Evolutionary conservation across 2,888 invertebrate species (phyloP).

Genomic region (Clostera curtula): DNA sequence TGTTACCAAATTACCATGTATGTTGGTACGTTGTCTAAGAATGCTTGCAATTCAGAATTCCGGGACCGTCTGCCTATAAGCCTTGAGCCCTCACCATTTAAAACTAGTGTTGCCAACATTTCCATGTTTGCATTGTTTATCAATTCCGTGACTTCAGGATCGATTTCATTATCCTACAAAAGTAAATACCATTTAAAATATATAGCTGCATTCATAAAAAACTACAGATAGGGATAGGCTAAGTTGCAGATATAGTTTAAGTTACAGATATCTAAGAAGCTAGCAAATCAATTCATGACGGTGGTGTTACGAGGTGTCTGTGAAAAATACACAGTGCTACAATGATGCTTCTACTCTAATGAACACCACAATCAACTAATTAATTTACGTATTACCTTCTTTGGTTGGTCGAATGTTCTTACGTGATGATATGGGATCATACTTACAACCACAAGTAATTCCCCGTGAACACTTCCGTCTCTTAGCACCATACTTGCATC

Average conservation of each 20-base stretch:
- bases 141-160: constrained; percentile 78
- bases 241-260: constrained; percentile 21
- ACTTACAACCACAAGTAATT: constrained; percentile 64
- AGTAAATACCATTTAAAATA: constrained; percentile 6
- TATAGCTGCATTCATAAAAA: background rate
- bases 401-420: constrained; percentile 40
- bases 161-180: constrained; percentile 70
- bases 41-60: constrained; percentile 88
- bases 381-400: constrained; percentile 59
- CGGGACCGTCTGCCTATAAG: constrained; percentile 80
- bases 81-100: constrained; percentile 90
- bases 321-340: constrained; percentile 60
- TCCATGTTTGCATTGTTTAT: constrained; percentile 89
- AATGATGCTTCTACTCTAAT: constrained; percentile 61
- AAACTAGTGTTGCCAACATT: constrained; percentile 89
- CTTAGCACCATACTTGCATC: constrained; percentile 63
- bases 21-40: constrained; percentile 89
- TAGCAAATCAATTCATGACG: constrained; percentile 64
- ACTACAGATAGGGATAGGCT: constrained; percentile 37
- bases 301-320: constrained; percentile 61
- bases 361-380: constrained; percentile 64
- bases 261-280: constrained; percentile 61
- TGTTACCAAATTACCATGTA: constrained; percentile 82
- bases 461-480: constrained; percentile 52
- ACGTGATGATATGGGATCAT: constrained; percentile 43